Base-by-base conservation (phyloP, 2,113 vertebrate genomes). In the Hydrolagus affinis region DNA sequence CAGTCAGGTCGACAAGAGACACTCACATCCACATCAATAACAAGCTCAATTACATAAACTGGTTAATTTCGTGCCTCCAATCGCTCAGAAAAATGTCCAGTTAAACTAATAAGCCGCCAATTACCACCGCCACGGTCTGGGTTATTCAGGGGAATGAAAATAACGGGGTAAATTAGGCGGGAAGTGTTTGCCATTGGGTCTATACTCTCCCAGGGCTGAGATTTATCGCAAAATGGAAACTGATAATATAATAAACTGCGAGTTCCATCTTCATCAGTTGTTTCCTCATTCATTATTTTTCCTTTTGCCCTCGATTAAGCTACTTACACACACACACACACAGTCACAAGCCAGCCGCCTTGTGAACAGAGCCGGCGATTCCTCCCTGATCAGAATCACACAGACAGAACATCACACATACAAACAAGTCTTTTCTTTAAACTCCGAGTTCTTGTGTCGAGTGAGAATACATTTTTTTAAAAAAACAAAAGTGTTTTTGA, bases 1-100 rank as follows among this genome's bases (percentile, higher is more conserved):
- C 6, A 83, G 77, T 25, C 15, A 83, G 77, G 62, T 66, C 62
- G 60, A 83, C 15, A 19, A 68, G 78, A 68, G 60, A 68, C 62
- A 77, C 44, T 66, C 11, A 66, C 1, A 60, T 62, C 57, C 62
- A 7, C 23, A 15, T 17, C 0, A 21, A 9, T 66, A 32, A 77
- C 57, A 77, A 23, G 11, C 9, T 60, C 75, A 83, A 83, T 66
- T 64, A 66, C 59, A 12, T 64, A 32, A 32, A 83, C 25, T 83
- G 28, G 23, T 25, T 28, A 66, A 66, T 83, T 28, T 30, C 62
- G 62, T 19, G 32, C 44, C 44, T 68, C 30, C 15, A 66, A 80
- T 80, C 57, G 57, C 6, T 14, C 3, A 64, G 77, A 80, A 80
- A 44, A 80, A 21, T 66, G 32, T 30, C 77, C 8, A 1, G 77